These are phyloP conservation scores for Vespertilio murinus DNA, from an alignment of 2,797 vertebrate genomes.

Conservation along the genomic window DNA sequence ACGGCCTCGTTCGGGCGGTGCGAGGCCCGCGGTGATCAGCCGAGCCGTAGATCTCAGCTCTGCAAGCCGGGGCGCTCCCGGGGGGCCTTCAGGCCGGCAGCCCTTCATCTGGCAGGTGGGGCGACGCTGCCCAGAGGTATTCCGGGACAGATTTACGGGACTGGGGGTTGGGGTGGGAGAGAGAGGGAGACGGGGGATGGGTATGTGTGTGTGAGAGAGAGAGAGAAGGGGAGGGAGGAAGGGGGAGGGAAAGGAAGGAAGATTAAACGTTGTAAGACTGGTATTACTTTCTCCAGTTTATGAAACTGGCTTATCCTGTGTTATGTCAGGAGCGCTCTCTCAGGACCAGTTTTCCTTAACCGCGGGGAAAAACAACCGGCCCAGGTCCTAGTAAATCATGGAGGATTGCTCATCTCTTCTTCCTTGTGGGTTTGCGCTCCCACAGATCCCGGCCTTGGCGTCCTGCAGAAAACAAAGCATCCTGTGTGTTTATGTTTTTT, in stretches of 20 bases:
- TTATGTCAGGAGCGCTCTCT: conserved; percentile 34
- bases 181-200: neutral
- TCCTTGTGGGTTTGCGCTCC: neutral
- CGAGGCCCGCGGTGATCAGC: neutral
- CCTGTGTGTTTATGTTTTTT: neutral
- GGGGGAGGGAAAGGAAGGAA: neutral
- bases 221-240: neutral
- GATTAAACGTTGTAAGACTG: neutral
- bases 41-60: neutral
- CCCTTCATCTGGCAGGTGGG: conserved; percentile 50
- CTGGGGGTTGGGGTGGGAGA: neutral
- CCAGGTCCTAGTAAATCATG: conserved; percentile 37
- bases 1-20: neutral
- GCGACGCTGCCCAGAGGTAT: conserved; percentile 13
- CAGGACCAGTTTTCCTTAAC: conserved; percentile 35
- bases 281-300: conserved; percentile 30
- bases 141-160: conserved; percentile 16
- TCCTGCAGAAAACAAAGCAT: conserved; percentile 25
- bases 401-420: conserved; percentile 35
- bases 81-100: neutral
- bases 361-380: neutral
- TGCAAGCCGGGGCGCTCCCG: neutral
- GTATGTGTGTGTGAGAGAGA: too few species aligned
- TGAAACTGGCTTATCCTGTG: neutral
- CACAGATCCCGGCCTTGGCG: neutral